Percentiles rank a stretch among this genome's conserved stretches.
These are phyloP conservation scores for Podarcis raffonei DNA, from an alignment of 2,113 vertebrate genomes.

Conservation along the genomic window DNA sequence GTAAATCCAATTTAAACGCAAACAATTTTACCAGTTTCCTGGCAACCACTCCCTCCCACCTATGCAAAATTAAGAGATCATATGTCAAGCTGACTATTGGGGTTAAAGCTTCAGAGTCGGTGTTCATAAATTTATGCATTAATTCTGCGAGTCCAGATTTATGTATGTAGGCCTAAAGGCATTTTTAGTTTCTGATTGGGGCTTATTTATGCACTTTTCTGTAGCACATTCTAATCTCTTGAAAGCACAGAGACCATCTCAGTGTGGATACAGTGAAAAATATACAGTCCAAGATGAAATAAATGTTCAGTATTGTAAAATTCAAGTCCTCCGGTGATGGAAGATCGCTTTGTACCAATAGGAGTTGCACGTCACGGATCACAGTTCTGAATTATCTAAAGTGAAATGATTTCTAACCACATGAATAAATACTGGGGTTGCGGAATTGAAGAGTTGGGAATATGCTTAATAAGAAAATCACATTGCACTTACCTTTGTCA, in stretches of 20 bases:
- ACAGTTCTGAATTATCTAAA: not conserved
- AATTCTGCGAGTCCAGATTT: conserved; percentile 69
- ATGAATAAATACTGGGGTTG: not conserved
- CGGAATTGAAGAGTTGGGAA: not conserved
- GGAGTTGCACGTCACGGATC: not conserved
- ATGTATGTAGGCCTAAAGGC: conserved; percentile 55
- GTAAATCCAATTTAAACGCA: conserved; percentile 79
- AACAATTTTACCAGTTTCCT: conserved; percentile 65
- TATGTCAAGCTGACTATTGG: conserved; percentile 65
- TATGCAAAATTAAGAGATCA: conserved; percentile 70
- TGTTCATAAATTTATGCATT: conserved; percentile 71
- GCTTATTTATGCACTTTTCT: conserved; percentile 50
- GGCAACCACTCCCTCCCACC: conserved; percentile 48
- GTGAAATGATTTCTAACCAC: conserved; percentile 23
- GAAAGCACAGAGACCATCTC: conserved; percentile 21
- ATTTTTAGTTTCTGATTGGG: conserved; percentile 50
- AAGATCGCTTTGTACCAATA: not conserved
- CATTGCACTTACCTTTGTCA: not conserved
- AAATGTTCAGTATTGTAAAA: conserved; percentile 43
- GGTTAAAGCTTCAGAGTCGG: conserved; percentile 68
- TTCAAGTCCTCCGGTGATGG: not conserved
- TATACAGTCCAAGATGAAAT: conserved; percentile 4
- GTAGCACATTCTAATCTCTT: conserved; percentile 46
- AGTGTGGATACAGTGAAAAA: conserved; percentile 36
- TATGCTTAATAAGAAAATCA: not conserved